phyloP scores from a whole-genome alignment of 2,888 invertebrate genomes.

The Sclerodermus sp. region DNA sequence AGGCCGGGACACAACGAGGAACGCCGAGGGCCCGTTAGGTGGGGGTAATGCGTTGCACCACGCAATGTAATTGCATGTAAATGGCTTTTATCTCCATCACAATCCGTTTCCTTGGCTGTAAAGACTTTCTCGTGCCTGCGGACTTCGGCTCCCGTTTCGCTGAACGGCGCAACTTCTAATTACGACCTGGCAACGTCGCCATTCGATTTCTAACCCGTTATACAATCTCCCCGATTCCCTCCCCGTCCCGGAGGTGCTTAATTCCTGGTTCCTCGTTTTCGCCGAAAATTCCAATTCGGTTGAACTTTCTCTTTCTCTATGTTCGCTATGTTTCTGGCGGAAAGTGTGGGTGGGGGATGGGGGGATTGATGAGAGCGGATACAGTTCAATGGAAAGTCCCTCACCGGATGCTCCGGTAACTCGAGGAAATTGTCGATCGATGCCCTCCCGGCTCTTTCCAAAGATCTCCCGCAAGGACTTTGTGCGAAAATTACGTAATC shows the following conservation, averaged over 20 bases:
- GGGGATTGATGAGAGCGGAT: too few species aligned
- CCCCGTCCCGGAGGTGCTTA: too few species aligned
- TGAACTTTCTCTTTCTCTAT: conserved; percentile 22
- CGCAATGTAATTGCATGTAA: conserved; percentile 49
- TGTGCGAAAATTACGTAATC: background rate
- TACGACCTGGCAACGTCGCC: conserved; percentile 20
- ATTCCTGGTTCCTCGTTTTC: conserved; percentile 6
- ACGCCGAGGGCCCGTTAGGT: background rate
- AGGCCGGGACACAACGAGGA: conserved; percentile 8
- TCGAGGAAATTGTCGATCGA: too few species aligned
- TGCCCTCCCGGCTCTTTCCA: too few species aligned
- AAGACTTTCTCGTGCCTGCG: conserved; percentile 46
- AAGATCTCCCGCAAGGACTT: too few species aligned
- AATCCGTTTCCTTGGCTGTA: conserved; percentile 45
- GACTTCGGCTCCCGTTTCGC: conserved; percentile 25
- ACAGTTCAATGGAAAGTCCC: too few species aligned
- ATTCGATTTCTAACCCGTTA: conserved; percentile 34
- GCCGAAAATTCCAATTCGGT: conserved; percentile 18
- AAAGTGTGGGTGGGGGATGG: too few species aligned
- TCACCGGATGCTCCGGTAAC: too few species aligned
- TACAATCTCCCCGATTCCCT: too few species aligned
- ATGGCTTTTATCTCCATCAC: conserved; percentile 43
- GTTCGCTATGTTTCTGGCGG: too few species aligned
- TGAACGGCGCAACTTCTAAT: conserved; percentile 31
- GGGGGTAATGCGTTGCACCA: conserved; percentile 29